Evolutionary conservation across 1,140 invertebrate species (phyloP), one percentile per base, ranked within the genome.

Genomic region (Nasonia giraulti): DNA sequence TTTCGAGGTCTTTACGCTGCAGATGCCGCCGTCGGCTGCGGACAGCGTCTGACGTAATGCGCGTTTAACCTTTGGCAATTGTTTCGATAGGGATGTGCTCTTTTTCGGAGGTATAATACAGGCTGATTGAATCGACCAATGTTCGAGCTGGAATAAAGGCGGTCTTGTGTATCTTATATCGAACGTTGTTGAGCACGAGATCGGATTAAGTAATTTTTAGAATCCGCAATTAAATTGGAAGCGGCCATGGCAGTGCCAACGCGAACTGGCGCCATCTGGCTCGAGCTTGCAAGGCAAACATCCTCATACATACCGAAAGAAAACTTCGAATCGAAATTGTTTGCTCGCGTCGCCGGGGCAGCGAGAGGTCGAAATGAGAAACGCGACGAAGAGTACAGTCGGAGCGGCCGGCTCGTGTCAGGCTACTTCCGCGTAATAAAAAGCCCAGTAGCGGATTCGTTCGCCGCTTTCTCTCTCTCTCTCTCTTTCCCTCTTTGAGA

Each of bases 261-360:
- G 27, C 27, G 27, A 27, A 27, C 27, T 27, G 27, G 1, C 1
- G 27, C 1, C 27, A 27, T 27, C 27, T 27, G 27, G 27, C 27
- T 27, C 27, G 27, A 27, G 27, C 1, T 27, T 27, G 27, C 27
- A 27, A 27, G 27, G 27, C 27, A 27, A 27, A 27, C 27, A 27
- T 27, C 27, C 27, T 27, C 27, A 27, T 37, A 37, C 27, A 33
- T 37, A 37, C 33, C 33, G 5, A 37, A 37, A 37, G 5, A 37
- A 83, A 76, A 76, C 66, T 76, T 82, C 50, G 8, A 82, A 82
- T 83, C 20, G 50, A 62, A 75, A 82, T 62, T 62, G 47, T 74
- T 82, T 74, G 66, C 47, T 31, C n/a, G 20, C n/a, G 6, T 37
- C 47, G 27, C 0, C 17, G 10, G 1, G 20, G 0, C 37, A 10